Conservation (phyloP, 2,113 vertebrate genomes). For the Anarrhichthys ocellatus region DNA sequence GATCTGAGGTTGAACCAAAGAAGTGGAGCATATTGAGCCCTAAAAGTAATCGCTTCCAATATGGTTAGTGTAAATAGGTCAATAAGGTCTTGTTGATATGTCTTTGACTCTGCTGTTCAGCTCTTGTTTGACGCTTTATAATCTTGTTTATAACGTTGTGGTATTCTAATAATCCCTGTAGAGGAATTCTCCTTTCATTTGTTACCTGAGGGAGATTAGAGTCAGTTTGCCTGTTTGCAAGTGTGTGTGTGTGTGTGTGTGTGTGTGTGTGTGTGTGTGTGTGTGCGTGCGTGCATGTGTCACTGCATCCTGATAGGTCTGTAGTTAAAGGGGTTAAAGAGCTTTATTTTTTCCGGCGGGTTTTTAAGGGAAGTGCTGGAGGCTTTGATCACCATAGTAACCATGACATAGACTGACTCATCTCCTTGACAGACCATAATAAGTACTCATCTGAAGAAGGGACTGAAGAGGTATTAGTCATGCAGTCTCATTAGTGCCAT, state of each 20-base stretch:
- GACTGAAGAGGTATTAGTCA: conserved; percentile 77
- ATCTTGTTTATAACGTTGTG: not conserved
- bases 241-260: conserved; percentile 1
- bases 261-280: not conserved
- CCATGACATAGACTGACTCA: conserved; percentile 74
- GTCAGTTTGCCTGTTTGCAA: conserved; percentile 17
- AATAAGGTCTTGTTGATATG: not conserved
- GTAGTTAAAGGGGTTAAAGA: conserved; percentile 69
- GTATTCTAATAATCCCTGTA: conserved; percentile 11
- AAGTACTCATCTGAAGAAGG: conserved; percentile 74
- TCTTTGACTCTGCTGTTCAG: not conserved
- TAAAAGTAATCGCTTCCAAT: not conserved
- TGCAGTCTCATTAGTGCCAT: conserved; percentile 71
- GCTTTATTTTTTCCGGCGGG: conserved; percentile 68
- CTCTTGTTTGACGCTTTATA: not conserved
- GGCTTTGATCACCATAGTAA: conserved; percentile 77
- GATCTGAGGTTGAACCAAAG: not conserved
- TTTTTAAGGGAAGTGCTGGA: conserved; percentile 65
- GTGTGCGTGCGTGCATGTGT: not conserved
- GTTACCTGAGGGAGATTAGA: conserved; percentile 7
- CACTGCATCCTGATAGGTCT: conserved; percentile 50
- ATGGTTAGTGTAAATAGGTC: not conserved
- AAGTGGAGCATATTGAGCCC: not conserved
- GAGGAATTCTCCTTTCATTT: conserved; percentile 11
- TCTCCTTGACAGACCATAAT: conserved; percentile 80